Evolutionary conservation across 2,888 invertebrate genomes (phyloP), one percentile per base, ranked within the genome.

Genomic region (Antheraea yamamai): DNA sequence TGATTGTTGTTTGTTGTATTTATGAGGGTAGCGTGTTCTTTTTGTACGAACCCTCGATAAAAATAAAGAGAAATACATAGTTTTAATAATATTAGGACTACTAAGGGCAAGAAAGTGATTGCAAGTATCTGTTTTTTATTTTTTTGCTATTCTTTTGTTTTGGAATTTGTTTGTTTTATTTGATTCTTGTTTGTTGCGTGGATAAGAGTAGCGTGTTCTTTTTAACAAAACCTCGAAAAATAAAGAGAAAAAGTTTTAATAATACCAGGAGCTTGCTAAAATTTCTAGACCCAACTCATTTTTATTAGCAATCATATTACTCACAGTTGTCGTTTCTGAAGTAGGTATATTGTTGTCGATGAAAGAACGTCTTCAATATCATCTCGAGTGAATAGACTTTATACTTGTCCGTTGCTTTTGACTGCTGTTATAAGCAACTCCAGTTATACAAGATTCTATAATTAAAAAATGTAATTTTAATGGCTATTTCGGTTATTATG

Each of bases 291-390:
- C n/a, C 61, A 61, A 23, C 61, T n/a, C 30, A 26, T 26, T 66
- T 26, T 30, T 16, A 26, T 12, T 66, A 66, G 20, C 64, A 66
- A 66, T 30, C 64, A 66, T 66, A 30, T 66, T 55, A 58, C 7
- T 6, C 23, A 66, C 64, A 16, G 64, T 26, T 30, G 6, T 16
- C 30, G 16, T 66, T 30, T 30, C 12, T 30, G 16, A 66, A 66
- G 58, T n/a, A 58, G 52, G 58, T 76, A 75, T 72, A 75, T 55
- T 20, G 61, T 39, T 35, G n/a, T 61, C 76, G 72, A 51, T 75
- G 73, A 75, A 81, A 77, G 79, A 82, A 80, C 81, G 77, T 81
- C 82, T 86, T 83, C 81, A 87, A 84, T 85, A 85, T 85, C 81
- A 82, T 79, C 73, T 74, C 75, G 78, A 85, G 80, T 85, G 78